phyloP scores from a whole-genome alignment of 2,888 invertebrate genomes.

The Monopis laevigella region DNA sequence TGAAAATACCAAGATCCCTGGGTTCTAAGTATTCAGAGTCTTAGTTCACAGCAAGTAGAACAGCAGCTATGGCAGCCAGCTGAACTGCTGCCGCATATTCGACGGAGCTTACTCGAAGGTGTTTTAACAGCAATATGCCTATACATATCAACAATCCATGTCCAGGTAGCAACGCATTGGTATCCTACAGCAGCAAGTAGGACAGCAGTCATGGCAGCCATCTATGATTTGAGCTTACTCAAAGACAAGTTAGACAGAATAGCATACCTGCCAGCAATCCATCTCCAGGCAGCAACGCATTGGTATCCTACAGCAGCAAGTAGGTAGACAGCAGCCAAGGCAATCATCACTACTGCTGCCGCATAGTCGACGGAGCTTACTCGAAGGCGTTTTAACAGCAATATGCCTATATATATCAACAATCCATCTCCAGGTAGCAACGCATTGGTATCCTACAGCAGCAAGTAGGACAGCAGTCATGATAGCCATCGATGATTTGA shows the following conservation, averaged over 20 bases:
- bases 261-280: constrained; percentile 70
- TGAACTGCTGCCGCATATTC: constrained; percentile 70
- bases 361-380: constrained; percentile 64
- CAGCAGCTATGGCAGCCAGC: constrained; percentile 71
- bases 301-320: constrained; percentile 78
- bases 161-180: constrained; percentile 79
- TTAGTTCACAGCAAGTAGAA: constrained; percentile 74
- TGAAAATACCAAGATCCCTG: too few relatives aligned
- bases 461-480: too few relatives aligned
- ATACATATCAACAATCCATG: constrained; percentile 71
- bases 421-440: too few relatives aligned
- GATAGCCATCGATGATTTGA: too few relatives aligned
- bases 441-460: too few relatives aligned
- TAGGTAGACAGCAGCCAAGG: constrained; percentile 73
- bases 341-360: constrained; percentile 65
- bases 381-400: too few relatives aligned
- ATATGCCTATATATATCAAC: too few relatives aligned
- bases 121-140: too few relatives aligned
- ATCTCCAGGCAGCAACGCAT: constrained; percentile 77
- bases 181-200: constrained; percentile 76
- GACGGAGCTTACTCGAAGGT: constrained; percentile 49
- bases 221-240: too few relatives aligned
- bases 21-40: too few relatives aligned
- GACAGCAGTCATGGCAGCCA: constrained; percentile 72
- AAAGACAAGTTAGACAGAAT: too few relatives aligned